Evolutionary conservation across 2,113 vertebrate genomes (phyloP).

Genomic region (Pseudopipra pipra): DNA sequence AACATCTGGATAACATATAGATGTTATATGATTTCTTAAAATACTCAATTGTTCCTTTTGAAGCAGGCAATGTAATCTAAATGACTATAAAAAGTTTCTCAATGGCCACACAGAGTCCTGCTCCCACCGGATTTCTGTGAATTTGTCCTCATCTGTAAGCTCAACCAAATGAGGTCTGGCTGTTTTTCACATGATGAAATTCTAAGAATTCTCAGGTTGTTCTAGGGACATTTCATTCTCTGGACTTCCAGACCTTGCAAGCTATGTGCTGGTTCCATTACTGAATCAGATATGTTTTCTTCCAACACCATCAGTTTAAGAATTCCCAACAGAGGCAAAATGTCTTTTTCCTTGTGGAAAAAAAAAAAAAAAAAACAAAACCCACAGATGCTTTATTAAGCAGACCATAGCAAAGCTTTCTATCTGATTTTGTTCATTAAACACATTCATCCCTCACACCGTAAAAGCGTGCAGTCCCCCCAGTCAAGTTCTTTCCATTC

Average conservation of each 20-base stretch:
- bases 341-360: background rate
- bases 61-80: background rate
- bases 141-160: background rate
- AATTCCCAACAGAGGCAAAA: background rate
- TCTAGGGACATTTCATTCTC: background rate
- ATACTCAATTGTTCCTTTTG: background rate
- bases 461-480: rapidly evolving
- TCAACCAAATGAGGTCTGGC: background rate
- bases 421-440: background rate
- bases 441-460: background rate
- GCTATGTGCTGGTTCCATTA: background rate
- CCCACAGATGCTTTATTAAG: background rate
- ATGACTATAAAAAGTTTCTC: background rate
- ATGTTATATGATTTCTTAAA: background rate
- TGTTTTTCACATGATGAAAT: background rate
- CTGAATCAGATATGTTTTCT: background rate
- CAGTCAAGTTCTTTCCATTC: background rate
- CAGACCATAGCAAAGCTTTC: background rate
- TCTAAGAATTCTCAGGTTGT: background rate
- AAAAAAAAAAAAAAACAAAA: background rate
- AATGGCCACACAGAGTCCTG: background rate
- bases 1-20: background rate
- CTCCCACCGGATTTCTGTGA: background rate
- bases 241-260: background rate
- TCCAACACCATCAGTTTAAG: background rate